Conservation (phyloP, 1,140 invertebrate species). For the Parapsyche elsis region DNA sequence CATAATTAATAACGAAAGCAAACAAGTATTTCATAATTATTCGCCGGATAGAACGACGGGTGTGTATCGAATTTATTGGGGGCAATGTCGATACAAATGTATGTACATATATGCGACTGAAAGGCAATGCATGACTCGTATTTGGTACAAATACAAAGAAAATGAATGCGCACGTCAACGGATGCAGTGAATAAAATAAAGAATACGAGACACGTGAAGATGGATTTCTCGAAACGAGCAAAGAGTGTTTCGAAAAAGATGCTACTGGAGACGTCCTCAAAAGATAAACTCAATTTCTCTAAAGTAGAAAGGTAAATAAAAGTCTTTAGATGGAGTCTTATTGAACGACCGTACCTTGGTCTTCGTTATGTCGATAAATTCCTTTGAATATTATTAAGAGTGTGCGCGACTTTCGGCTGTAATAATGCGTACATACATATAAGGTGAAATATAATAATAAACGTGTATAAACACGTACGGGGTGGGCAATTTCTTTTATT, state of each 20-base stretch:
- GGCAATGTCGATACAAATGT: too few relatives aligned
- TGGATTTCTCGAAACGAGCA: not conserved
- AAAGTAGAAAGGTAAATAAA: conserved; percentile 1
- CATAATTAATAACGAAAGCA: conserved; percentile 28
- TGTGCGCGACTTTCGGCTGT: too few relatives aligned
- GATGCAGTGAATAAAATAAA: conserved; percentile 10
- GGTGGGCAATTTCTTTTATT: conserved; percentile 21
- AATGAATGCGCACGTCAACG: not conserved
- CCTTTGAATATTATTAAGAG: too few relatives aligned
- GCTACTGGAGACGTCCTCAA: not conserved
- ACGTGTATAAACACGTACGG: conserved; percentile 2
- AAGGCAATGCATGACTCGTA: too few relatives aligned
- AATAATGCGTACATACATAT: too few relatives aligned
- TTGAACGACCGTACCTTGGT: not conserved
- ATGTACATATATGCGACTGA: not conserved
- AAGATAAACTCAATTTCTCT: conserved; percentile 3
- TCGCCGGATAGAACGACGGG: not conserved
- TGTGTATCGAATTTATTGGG: not conserved
- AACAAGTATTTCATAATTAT: not conserved
- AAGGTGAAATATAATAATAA: too few relatives aligned
- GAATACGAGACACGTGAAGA: conserved; percentile 13
- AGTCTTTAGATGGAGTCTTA: too few relatives aligned
- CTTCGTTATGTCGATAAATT: not conserved
- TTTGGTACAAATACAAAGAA: not conserved
- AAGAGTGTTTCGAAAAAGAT: not conserved